Conservation (phyloP, 92 coral and sea anemone genomes). For the Umimayanthus chanpuru region DNA sequence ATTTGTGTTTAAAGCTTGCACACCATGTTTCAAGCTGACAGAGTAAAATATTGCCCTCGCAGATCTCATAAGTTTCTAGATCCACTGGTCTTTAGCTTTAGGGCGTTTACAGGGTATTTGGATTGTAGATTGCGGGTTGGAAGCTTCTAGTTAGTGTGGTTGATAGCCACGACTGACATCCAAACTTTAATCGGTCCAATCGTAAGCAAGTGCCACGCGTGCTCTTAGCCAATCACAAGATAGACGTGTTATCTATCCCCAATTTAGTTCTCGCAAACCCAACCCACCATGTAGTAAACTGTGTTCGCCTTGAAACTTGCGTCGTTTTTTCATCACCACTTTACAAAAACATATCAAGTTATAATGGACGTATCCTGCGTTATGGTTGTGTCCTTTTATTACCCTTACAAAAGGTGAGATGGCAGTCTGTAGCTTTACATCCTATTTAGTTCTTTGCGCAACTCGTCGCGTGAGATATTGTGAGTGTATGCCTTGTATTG, state of each 20-base stretch:
- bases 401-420: constrained; percentile 2
- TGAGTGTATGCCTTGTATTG: neutral
- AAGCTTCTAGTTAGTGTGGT: neutral
- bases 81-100: neutral
- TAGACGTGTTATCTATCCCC: neutral
- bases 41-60: neutral
- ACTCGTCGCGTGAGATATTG: neutral
- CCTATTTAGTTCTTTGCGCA: neutral
- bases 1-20: no score
- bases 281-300: neutral
- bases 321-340: no score
- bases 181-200: neutral
- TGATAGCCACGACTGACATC: neutral
- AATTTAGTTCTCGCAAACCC: neutral
- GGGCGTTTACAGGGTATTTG: neutral
- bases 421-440: neutral
- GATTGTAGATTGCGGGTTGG: neutral
- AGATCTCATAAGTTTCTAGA: neutral
- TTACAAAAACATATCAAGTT: neutral
- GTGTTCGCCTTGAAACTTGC: neutral
- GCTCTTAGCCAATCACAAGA: neutral
- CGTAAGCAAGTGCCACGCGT: neutral
- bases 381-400: neutral
- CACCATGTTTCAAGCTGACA: no score
- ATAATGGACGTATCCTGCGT: neutral